phyloP scores from a whole-genome alignment of 2,113 vertebrate species.

The Microcebus murinus region DNA sequence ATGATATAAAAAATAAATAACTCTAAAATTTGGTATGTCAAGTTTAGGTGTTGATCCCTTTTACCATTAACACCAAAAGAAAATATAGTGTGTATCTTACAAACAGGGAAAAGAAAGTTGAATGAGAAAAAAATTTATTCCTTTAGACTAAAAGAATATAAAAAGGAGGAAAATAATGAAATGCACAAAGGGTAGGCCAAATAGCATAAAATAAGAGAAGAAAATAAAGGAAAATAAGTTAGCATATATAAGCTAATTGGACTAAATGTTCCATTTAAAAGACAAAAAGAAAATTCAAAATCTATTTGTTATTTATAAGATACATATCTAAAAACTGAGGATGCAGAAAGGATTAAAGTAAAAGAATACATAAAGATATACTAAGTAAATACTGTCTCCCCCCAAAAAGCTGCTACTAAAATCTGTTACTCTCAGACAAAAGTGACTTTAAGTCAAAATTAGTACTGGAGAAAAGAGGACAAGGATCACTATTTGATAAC shows the following conservation, averaged over 20 bases:
- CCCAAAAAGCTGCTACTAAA: not conserved
- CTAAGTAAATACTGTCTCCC: not conserved
- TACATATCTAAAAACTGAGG: not conserved
- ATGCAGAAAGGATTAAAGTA: not conserved
- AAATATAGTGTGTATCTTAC: not conserved
- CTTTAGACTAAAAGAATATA: not conserved
- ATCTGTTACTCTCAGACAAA: not conserved
- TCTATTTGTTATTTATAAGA: not conserved
- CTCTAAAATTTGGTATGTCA: not conserved
- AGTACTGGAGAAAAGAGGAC: not conserved
- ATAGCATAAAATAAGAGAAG: not conserved
- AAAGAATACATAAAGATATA: not conserved
- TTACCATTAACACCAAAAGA: not conserved
- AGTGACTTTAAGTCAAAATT: not conserved
- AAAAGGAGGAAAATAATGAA: not conserved
- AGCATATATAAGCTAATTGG: not conserved
- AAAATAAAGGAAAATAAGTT: not conserved
- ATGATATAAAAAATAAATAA: not conserved
- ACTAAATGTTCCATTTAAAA: not conserved
- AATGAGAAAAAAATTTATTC: not conserved
- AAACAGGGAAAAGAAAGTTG: not conserved
- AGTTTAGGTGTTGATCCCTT: not conserved
- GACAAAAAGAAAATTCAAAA: not conserved
- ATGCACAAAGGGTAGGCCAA: not conserved
- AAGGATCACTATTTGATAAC: not conserved